These are phyloP conservation scores for Desoria tigrina DNA, from an alignment of 2,888 invertebrate genomes.

Conservation along the genomic window DNA sequence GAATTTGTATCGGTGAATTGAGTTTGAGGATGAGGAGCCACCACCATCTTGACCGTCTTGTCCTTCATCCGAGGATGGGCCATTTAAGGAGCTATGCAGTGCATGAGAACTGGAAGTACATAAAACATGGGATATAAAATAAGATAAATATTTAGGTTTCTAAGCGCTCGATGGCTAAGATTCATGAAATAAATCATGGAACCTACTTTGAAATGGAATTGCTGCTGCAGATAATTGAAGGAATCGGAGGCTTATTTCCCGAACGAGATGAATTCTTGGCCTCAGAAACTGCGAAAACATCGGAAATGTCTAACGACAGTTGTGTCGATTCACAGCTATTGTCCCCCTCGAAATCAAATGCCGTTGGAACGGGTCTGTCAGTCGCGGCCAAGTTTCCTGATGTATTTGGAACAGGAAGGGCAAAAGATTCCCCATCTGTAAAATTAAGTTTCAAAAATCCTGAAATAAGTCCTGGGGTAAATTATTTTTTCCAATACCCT, in stretches of 20 bases:
- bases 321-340: conserved; percentile 52
- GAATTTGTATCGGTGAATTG: conserved; percentile 72
- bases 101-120: conserved; percentile 33
- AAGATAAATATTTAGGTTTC: conserved; percentile 25
- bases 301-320: conserved; percentile 50
- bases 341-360: conserved; percentile 49
- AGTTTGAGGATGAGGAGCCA: conserved; percentile 20
- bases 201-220: conserved; percentile 46
- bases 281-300: conserved; percentile 38
- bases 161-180: too few relatives aligned
- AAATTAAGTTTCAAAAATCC: too few relatives aligned
- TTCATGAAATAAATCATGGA: conserved; percentile 4
- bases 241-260: conserved; percentile 47
- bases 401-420: conserved; percentile 28
- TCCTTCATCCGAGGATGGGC: conserved; percentile 38
- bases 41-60: conserved; percentile 27
- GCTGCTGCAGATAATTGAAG: conserved; percentile 47
- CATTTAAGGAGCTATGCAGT: conserved; percentile 34
- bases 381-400: conserved; percentile 18
- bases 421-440: conserved; percentile 37
- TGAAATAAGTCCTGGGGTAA: too few relatives aligned
- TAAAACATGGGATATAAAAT: conserved; percentile 12
- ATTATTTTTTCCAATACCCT: too few relatives aligned
- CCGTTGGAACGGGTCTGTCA: conserved; percentile 11
- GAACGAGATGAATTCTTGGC: conserved; percentile 31